Evolutionary conservation across 2,888 invertebrate species (phyloP).

Genomic region (Pteria penguin): DNA sequence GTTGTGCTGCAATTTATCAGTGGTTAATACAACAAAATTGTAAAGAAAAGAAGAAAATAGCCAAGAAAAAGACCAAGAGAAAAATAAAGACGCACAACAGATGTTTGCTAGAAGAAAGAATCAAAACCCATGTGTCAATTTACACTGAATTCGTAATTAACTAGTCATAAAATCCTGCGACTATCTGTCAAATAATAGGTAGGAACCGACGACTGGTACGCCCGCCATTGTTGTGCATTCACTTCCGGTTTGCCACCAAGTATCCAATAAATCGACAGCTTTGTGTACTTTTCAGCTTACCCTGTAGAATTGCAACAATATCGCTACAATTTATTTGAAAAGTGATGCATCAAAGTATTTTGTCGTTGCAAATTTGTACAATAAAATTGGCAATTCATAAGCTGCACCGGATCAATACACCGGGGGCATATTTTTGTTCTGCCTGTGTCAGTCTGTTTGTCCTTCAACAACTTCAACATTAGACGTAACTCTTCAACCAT

Average conservation of each 20-base stretch:
- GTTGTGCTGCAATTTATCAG: not conserved
- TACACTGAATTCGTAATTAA: constrained; percentile 38
- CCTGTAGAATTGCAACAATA: no score
- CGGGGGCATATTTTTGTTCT: no score
- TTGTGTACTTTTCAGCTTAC: no score
- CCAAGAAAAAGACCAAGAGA: not conserved
- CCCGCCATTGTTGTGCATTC: constrained; percentile 25
- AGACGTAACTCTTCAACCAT: no score
- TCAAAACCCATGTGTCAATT: constrained; percentile 29
- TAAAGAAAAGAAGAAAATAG: not conserved
- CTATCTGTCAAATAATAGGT: constrained; percentile 39
- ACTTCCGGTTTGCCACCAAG: constrained; percentile 32
- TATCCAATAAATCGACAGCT: constrained; percentile 15
- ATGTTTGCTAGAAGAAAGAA: constrained; percentile 11
- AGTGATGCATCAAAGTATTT: no score
- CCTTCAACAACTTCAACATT: no score
- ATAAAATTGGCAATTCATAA: no score
- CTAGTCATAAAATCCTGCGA: constrained; percentile 31
- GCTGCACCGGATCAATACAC: no score
- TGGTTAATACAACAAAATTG: not conserved
- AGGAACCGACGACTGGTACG: constrained; percentile 11
- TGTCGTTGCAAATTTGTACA: no score
- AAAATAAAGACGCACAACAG: constrained; percentile 10
- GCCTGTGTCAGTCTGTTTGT: no score
- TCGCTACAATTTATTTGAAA: no score